phyloP scores from a whole-genome alignment of 2,797 vertebrate genomes.

The Xenopus petersii region DNA sequence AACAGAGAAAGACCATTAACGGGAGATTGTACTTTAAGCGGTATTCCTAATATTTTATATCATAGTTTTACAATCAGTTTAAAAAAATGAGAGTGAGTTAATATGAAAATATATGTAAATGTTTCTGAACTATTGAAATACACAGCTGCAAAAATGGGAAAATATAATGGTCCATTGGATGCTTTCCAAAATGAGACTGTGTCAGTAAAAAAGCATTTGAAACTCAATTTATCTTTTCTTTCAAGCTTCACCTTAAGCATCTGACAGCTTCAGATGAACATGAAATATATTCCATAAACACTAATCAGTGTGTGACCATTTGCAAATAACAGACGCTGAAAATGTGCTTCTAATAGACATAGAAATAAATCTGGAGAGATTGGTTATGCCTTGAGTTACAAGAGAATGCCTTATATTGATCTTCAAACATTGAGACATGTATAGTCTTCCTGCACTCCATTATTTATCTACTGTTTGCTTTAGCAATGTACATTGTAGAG shows the following conservation, averaged over 20 bases:
- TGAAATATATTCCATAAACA: conserved; percentile 46
- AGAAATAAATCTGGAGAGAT: conserved; percentile 23
- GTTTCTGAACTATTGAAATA: conserved; percentile 6
- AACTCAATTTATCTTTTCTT: conserved; percentile 42
- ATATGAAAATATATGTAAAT: too few relatives aligned
- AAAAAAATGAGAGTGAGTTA: too few relatives aligned
- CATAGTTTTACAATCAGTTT: too few relatives aligned
- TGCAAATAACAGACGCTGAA: conserved; percentile 34
- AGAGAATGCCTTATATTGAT: conserved; percentile 12
- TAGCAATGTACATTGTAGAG: not conserved
- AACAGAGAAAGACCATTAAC: too few relatives aligned
- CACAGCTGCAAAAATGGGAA: conserved; percentile 1
- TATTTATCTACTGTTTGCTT: not conserved
- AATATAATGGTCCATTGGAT: conserved; percentile 22
- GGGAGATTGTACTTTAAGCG: too few relatives aligned
- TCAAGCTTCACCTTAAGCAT: conserved; percentile 23
- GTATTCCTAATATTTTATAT: too few relatives aligned
- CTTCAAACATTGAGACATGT: conserved; percentile 19
- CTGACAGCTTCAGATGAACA: conserved; percentile 41
- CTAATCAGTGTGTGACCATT: conserved; percentile 47
- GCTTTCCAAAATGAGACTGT: conserved; percentile 19
- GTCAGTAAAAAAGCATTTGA: conserved; percentile 22
- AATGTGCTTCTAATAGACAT: conserved; percentile 32
- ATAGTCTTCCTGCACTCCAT: not conserved
- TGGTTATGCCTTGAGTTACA: conserved; percentile 19